Evolutionary conservation across 2,113 vertebrate species (phyloP), one percentile per base, ranked within the genome.

Genomic region (Oryzias curvinotus): DNA sequence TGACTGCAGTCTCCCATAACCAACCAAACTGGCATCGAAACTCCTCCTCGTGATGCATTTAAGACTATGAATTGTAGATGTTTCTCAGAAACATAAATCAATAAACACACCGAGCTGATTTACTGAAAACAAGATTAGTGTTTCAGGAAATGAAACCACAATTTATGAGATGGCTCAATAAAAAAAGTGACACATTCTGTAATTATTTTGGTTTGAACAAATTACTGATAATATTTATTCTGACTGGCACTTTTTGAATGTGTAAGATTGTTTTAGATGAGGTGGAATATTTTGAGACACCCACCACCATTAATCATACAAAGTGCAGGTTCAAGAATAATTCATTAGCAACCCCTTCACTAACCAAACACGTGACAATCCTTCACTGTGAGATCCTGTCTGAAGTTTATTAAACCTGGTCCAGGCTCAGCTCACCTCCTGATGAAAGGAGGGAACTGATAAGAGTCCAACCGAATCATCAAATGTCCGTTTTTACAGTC

Each of bases 221-320:
- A 12, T 12, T 12, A 36, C 30, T 36, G 8, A 10, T 36, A 36
- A 36, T 10, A 36, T 36, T 8, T 36, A 36, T 36, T 36, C 36
- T 36, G 36, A 71, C 52, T 73, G 65, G 71, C 57, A 69, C 68
- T 19, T 0, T 50, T 57, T 18, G 60, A 15, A 44, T 57, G 21
- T 62, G 26, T 51, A 30, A 55, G 30, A 57, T 65, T 18, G n/a
- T 77, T 65, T 43, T 52, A 45, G 56, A 67, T 73, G 67, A 21
- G 42, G 51, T 58, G 84, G 75, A 85, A 88, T 81, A 73, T 84
- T 57, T 78, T 16, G 51, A 49, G 61, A 54, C 65, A 36, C 45
- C 54, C 14, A 3, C 56, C 64, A 79, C 44, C 52, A 47, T 41
- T 54, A 43, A 30, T 17, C 0, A 1, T 66, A 68, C 30, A 52